Conservation (phyloP, 2,113 vertebrate genomes). For the Osmerus eperlanus region DNA sequence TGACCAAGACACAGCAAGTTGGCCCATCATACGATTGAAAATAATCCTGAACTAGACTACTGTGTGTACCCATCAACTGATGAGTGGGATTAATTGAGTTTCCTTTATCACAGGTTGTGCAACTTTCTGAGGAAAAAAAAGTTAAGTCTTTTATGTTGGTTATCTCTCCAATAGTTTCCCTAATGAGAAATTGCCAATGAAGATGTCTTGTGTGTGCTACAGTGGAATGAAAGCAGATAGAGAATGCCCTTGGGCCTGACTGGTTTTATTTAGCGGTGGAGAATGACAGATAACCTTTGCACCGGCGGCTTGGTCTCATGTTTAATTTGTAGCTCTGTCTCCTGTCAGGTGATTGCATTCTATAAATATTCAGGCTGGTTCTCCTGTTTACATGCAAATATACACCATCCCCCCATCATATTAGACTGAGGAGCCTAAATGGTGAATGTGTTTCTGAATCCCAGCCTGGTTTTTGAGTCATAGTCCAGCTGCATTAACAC, state of each 20-base stretch:
- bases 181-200: conserved; percentile 16
- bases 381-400: conserved; percentile 38
- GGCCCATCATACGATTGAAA: no score
- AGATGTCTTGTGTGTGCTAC: conserved; percentile 18
- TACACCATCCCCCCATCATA: conserved; percentile 13
- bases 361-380: conserved; percentile 37
- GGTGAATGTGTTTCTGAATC: conserved; percentile 9
- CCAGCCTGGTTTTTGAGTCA: conserved; percentile 6
- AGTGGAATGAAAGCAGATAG: conserved; percentile 18
- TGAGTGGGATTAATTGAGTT: no score
- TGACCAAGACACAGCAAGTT: no score
- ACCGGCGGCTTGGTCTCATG: conserved; percentile 30
- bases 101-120: no score
- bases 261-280: conserved; percentile 33
- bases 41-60: no score
- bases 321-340: conserved; percentile 51
- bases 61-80: no score
- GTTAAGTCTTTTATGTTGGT: not conserved
- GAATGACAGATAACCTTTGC: conserved; percentile 51
- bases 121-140: not conserved
- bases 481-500: conserved; percentile 6
- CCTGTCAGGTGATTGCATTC: conserved; percentile 45
- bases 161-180: not conserved
- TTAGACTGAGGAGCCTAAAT: conserved; percentile 1
- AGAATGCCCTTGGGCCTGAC: conserved; percentile 17